Evolutionary conservation across 2,113 vertebrate genomes (phyloP), one percentile per base, ranked within the genome.

Genomic region (Phycodurus eques): DNA sequence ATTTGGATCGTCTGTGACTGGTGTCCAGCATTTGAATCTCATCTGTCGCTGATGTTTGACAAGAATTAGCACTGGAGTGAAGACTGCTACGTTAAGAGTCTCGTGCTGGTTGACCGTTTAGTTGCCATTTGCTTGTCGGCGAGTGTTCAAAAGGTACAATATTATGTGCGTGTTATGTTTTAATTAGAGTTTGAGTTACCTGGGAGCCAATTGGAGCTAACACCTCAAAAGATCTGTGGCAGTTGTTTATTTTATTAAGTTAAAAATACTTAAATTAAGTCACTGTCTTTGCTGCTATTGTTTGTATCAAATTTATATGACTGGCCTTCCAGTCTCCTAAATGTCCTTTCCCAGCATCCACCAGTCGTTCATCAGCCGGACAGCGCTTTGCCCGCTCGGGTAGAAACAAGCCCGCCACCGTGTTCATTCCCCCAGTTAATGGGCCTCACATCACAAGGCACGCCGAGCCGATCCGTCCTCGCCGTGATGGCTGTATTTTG

Each of bases 331-430:
- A 61, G 59, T 61, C 59, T 35, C 59, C 59, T 35, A 13, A 8
- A 8, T 61, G 59, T 61, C 59, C 59, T 61, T 60, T 35, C 74
- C 54, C 68, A 51, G 70, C 75, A 71, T 90, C 89, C 76, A 73
- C 73, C 20, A 70, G 70, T 87, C 82, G 82, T 91, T 90, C 85
- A 89, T 92, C 88, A 94, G 86, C 68, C 39, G 63, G 19, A 61
- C 77, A 90, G 73, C 69, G 77, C 72, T 88, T 86, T 87, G 83
- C 83, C 79, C 72, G 82, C 70, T 80, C 47, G 68, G 60, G 73
- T 72, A 85, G 77, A 89, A 93, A 84, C 80, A 79, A 71, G 51
- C 67, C 85, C 74, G 81, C 74, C 74, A 76, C 90, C 87, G 72
- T 87, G 65, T 69, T 88, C 88, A 80, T 86, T 83, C 19, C 44